Evolutionary conservation across 2,797 vertebrate species (phyloP).

Genomic region (Neosilurus hyrtlii): DNA sequence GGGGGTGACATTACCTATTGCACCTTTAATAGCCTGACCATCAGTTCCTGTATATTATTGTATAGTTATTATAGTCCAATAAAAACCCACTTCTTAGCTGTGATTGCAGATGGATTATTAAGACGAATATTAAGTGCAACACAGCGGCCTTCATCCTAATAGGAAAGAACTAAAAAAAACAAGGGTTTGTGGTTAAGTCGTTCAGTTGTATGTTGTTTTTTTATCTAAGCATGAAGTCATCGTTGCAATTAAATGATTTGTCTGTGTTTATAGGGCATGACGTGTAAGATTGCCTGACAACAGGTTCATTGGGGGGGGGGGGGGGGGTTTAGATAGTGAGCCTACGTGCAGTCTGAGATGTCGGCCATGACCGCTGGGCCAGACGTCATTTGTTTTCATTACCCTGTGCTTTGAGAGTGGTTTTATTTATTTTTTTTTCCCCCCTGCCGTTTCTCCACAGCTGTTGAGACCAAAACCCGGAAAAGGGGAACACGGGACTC

Average conservation of each 20-base stretch:
- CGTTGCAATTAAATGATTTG: not conserved
- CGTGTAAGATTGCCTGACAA: too few species aligned
- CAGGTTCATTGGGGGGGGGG: not conserved
- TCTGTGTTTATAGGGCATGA: too few species aligned
- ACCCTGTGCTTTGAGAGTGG: not conserved
- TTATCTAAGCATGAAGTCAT: not conserved
- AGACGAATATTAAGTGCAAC: not conserved
- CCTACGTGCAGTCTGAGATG: conserved; percentile 32
- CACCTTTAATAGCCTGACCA: not conserved
- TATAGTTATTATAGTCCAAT: too few species aligned
- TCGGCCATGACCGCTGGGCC: conserved; percentile 9
- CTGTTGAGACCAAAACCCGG: conserved; percentile 66
- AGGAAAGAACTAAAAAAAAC: not conserved
- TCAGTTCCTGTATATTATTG: too few species aligned
- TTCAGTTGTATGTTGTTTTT: not conserved
- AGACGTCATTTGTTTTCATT: not conserved
- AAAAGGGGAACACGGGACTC: conserved; percentile 58
- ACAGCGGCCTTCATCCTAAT: not conserved
- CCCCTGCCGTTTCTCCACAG: conserved; percentile 49
- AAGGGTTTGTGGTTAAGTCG: not conserved
- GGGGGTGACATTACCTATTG: not conserved
- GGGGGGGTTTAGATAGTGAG: not conserved
- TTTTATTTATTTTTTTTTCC: not conserved
- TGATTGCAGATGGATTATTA: not conserved
- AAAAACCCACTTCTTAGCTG: not conserved